Evolutionary conservation across 2,797 vertebrate genomes (phyloP), one percentile per base, ranked within the genome.

Genomic region (Semaprochilodus insignis): DNA sequence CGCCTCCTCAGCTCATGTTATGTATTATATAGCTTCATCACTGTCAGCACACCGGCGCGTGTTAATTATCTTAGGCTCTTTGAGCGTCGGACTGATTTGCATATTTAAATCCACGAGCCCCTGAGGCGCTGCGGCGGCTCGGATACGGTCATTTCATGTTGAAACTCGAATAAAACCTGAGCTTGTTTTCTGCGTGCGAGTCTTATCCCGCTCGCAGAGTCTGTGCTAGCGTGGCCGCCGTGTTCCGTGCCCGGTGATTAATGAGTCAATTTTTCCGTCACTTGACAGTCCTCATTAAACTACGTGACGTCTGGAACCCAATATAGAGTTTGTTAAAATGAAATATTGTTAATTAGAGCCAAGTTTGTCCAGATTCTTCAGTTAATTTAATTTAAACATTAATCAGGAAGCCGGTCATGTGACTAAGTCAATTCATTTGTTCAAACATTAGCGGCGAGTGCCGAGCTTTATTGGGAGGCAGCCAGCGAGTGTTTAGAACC

Each of bases 301-400:
- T 4, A 27, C 10, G 40, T 59, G 48, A 51, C 23, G 15, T 52
- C 31, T 31, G 34, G 71, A 55, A 55, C 51, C 60, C 55, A 17
- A 55, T 40, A 54, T 66, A 63, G 78, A 36, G 51, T 65, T 81
- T 81, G 70, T 74, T 66, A 16, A 13, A 55, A 74, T 74, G 21
- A 63, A 73, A 4, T 52, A 65, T 52, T 21, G 72, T 80, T 80
- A 36, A 54, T 80, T 70, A 54, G 59, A 65, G 59, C 27, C 13
- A 13, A 11, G 34, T 70, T 48, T 48, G 40, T 70, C 67, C 67
- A 73, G 70, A 73, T 73, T 63, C 19, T 4, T n/a, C 13, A 27
- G 40, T n/a, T 72, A 21, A 72, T 52, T 63, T 31, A 15, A 17
- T 51, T 62, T 34, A 31, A 60, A n/a, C 40, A 52, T 60, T 70